These are phyloP conservation scores for Sinopyrophorus schimmeli DNA, from an alignment of 2,888 invertebrate species.

Conservation along the genomic window DNA sequence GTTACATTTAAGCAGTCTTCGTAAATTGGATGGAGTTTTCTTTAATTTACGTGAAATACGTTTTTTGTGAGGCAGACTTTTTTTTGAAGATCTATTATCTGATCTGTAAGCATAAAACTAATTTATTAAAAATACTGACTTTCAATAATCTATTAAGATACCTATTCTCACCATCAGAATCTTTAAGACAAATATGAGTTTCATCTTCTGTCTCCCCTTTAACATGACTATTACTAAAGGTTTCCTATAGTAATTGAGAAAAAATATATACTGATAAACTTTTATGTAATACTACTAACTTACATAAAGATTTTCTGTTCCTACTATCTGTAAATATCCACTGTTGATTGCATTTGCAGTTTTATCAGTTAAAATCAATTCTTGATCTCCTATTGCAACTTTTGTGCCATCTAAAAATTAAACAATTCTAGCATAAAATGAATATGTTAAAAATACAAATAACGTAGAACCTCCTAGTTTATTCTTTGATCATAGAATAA, in stretches of 20 bases:
- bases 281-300: constrained; percentile 4
- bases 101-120: constrained; percentile 39
- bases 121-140: neutral
- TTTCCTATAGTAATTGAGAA: constrained; percentile 12
- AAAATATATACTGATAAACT: neutral
- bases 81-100: constrained; percentile 56
- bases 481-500: neutral
- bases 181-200: constrained; percentile 33
- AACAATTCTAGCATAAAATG: neutral
- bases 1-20: constrained; percentile 54
- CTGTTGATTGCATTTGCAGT: constrained; percentile 37
- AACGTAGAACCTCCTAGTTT: too few relatives aligned
- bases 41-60: constrained; percentile 78
- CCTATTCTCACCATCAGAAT: constrained; percentile 49
- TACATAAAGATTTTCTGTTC: constrained; percentile 45
- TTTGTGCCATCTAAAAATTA: constrained; percentile 38
- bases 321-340: constrained; percentile 50
- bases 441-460: too few relatives aligned
- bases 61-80: constrained; percentile 84
- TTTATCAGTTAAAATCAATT: constrained; percentile 48
- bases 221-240: constrained; percentile 22
- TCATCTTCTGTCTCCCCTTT: constrained; percentile 46
- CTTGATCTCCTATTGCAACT: constrained; percentile 44
- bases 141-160: constrained; percentile 15
- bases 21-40: constrained; percentile 53